Conservation (phyloP, 2,113 vertebrate genomes). For the Strix uralensis region DNA sequence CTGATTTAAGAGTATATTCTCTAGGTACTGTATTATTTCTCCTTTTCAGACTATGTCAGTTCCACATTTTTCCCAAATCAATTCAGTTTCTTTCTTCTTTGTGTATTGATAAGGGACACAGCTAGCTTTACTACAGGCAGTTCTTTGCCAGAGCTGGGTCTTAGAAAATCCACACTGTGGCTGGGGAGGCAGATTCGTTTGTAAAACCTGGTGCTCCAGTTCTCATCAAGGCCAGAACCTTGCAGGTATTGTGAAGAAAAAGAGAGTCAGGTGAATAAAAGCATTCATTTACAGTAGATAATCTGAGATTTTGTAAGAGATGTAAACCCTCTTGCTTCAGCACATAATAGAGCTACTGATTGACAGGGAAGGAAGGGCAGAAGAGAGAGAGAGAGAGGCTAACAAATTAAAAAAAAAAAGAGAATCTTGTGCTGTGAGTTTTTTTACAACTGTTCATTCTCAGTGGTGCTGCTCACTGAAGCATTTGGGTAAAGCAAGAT, state of each 20-base stretch:
- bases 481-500: not conserved
- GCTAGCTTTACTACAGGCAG: not conserved
- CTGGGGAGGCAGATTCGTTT: not conserved
- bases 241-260: not conserved
- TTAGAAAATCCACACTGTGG: not conserved
- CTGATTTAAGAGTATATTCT: not conserved
- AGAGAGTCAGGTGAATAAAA: conserved; percentile 1
- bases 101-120: not conserved
- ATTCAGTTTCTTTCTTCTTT: not conserved
- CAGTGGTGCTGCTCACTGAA: not conserved
- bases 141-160: not conserved
- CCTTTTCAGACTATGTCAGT: not conserved
- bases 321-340: not conserved
- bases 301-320: not conserved
- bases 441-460: not conserved
- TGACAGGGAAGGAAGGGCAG: not conserved
- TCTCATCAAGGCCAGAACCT: not conserved
- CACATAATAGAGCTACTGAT: not conserved
- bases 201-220: not conserved
- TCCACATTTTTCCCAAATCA: not conserved
- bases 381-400: not conserved
- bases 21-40: not conserved
- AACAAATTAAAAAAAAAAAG: not conserved
- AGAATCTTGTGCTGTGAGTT: not conserved
- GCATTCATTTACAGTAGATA: not conserved